phyloP scores from a whole-genome alignment of 2,797 vertebrate genomes.

The Falco peregrinus region DNA sequence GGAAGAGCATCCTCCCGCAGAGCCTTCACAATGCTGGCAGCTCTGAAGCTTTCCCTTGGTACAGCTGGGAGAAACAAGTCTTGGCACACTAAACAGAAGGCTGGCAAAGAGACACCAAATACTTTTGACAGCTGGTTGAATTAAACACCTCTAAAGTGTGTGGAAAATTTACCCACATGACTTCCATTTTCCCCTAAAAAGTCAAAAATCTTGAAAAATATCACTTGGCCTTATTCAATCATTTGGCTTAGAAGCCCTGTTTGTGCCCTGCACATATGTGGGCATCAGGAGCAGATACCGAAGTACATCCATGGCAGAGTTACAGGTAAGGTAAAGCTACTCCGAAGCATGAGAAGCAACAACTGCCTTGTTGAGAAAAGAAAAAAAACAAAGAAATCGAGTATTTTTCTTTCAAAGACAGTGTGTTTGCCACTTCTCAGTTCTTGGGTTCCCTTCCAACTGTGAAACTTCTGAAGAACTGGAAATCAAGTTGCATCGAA shows the following conservation, averaged over 20 bases:
- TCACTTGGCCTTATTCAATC: neutral
- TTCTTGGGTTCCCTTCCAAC: neutral
- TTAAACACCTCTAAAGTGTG: neutral
- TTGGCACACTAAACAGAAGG: neutral
- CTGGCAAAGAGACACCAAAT: neutral
- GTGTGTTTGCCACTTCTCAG: neutral
- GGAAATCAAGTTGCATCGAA: rapidly evolving
- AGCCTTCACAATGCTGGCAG: neutral
- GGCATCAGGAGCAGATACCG: neutral
- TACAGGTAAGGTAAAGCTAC: neutral
- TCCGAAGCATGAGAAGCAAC: neutral
- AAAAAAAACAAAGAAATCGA: neutral
- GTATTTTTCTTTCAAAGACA: neutral
- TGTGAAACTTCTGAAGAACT: neutral
- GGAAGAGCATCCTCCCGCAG: neutral
- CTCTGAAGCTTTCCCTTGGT: rapidly evolving
- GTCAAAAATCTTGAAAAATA: neutral
- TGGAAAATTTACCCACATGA: neutral
- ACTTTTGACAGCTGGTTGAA: neutral
- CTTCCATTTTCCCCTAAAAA: neutral
- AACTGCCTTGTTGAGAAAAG: neutral
- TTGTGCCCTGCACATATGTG: rapidly evolving
- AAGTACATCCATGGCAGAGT: neutral
- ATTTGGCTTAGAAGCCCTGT: neutral
- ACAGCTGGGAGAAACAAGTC: neutral